Evolutionary conservation across 1,140 invertebrate genomes (phyloP).

Genomic region (Hetaerina americana): DNA sequence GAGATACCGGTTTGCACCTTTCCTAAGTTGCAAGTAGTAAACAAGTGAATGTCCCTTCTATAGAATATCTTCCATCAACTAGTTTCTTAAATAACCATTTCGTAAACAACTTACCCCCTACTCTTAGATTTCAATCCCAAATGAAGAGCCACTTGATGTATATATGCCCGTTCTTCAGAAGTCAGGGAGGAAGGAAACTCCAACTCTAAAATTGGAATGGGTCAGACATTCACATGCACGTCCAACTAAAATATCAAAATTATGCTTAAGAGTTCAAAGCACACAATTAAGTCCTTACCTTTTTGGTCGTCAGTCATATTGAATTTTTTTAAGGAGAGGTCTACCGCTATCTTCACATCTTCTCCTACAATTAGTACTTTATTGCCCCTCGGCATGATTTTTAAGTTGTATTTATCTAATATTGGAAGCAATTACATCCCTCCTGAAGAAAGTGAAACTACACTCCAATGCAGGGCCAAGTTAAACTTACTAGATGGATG

Average conservation of each 20-base stretch:
- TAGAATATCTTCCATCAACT: slow-evolving; percentile 4
- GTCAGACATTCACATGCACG: no score
- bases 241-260: no score
- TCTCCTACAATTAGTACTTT: background rate
- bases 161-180: slow-evolving; percentile 59
- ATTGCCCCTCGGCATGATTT: background rate
- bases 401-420: no score
- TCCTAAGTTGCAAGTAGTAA: slow-evolving; percentile 32
- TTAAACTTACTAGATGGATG: no score
- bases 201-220: no score
- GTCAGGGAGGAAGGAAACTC: slow-evolving; percentile 59
- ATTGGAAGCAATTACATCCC: no score
- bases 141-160: slow-evolving; percentile 47
- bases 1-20: slow-evolving; percentile 51
- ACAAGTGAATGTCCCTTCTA: slow-evolving; percentile 3
- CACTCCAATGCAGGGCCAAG: no score
- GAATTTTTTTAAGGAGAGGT: background rate
- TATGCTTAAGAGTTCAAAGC: no score
- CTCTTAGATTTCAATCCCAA: slow-evolving; percentile 62
- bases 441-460: no score
- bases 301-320: background rate
- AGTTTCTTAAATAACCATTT: slow-evolving; percentile 1
- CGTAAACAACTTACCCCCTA: slow-evolving; percentile 37
- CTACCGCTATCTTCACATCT: background rate
- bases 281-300: no score